phyloP scores from a whole-genome alignment of 2,113 vertebrate species.

The Sciurus niger region DNA sequence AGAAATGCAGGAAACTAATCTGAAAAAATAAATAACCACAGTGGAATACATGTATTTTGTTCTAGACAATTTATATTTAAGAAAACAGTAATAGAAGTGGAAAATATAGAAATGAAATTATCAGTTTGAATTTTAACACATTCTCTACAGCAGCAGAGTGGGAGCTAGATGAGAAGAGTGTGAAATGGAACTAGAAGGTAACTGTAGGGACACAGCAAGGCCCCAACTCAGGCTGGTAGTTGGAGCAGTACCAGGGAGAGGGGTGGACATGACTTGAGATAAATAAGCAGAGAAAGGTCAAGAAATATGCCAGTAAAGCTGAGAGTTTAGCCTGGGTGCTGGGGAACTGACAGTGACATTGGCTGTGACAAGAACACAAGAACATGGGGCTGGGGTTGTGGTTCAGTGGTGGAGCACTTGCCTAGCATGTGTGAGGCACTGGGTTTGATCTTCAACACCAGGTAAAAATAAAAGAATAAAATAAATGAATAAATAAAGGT shows the following conservation, averaged over 20 bases:
- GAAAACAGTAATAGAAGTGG: background rate
- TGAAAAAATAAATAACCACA: background rate
- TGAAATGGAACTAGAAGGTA: background rate
- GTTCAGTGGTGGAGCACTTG: no score
- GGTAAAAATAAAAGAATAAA: no score
- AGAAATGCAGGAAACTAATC: background rate
- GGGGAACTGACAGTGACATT: background rate
- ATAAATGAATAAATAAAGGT: no score
- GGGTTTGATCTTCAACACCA: no score
- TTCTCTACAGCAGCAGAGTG: background rate
- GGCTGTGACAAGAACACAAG: background rate
- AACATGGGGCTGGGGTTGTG: no score
- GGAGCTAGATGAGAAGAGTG: background rate
- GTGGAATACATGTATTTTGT: background rate
- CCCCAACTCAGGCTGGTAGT: background rate
- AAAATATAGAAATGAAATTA: background rate
- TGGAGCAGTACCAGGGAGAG: background rate
- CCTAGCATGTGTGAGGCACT: no score
- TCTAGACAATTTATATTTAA: background rate
- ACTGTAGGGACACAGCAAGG: background rate
- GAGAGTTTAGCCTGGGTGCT: background rate
- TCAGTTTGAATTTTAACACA: background rate
- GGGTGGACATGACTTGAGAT: accelerated
- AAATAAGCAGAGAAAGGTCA: background rate
- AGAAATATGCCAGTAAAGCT: background rate